These are phyloP conservation scores for Gallinago media DNA, from an alignment of 2,113 vertebrate species.

Conservation along the genomic window DNA sequence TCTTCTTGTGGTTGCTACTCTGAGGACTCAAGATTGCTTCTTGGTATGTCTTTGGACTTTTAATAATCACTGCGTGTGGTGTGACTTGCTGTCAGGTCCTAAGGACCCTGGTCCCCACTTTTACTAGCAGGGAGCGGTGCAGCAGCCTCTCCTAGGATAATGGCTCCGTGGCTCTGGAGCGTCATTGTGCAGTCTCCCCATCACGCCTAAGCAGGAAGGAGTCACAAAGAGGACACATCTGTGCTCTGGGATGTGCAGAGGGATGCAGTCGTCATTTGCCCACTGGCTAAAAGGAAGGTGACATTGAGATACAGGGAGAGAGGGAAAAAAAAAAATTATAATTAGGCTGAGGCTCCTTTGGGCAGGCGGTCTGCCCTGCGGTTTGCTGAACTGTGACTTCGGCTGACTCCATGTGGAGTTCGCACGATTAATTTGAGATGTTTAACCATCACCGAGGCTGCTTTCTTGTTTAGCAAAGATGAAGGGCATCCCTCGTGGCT, in stretches of 20 bases:
- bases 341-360: slow-evolving; percentile 41
- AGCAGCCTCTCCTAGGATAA: background rate
- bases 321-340: background rate
- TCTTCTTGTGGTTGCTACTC: background rate
- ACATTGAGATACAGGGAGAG: slow-evolving; percentile 41
- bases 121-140: rapidly evolving
- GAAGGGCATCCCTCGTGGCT: background rate
- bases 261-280: background rate
- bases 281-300: slow-evolving; percentile 8
- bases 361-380: background rate
- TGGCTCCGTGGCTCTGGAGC: rapidly evolving
- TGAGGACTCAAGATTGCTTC: background rate
- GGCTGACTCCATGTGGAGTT: rapidly evolving
- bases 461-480: background rate
- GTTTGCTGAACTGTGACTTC: background rate
- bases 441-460: background rate
- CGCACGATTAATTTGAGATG: background rate
- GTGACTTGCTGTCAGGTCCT: background rate
- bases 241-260: background rate
- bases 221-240: background rate
- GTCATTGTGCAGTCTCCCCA: background rate
- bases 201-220: rapidly evolving
- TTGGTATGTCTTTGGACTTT: background rate
- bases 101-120: background rate
- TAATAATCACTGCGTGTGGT: background rate